phyloP scores from a whole-genome alignment of 2,888 invertebrate species.

The Sylvicola cinctus region DNA sequence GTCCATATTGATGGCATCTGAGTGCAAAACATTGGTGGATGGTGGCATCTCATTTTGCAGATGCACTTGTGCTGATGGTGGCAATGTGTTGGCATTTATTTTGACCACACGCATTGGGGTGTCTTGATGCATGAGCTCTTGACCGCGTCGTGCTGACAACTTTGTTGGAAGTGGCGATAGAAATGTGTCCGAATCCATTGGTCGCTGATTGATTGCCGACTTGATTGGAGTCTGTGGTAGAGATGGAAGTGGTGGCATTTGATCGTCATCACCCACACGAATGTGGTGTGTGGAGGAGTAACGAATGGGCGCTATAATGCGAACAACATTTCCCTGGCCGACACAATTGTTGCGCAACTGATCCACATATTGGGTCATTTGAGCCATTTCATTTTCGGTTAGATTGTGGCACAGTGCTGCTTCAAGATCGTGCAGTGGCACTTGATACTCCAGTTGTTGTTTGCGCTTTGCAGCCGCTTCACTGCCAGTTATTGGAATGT shows the following conservation, averaged over 20 bases:
- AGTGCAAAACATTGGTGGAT: no score
- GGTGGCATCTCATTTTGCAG: no score
- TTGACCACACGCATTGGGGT: slow-evolving; percentile 17
- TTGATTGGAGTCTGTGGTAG: slow-evolving; percentile 2
- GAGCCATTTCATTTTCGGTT: slow-evolving; percentile 28
- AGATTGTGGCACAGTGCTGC: slow-evolving; percentile 24
- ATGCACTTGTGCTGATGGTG: slow-evolving; percentile 16
- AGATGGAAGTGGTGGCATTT: not conserved
- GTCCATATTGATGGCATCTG: no score
- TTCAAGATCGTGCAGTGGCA: slow-evolving; percentile 68
- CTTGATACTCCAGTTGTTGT: slow-evolving; percentile 63
- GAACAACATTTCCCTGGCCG: slow-evolving; percentile 49
- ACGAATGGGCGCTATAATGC: slow-evolving; percentile 20
- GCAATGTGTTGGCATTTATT: slow-evolving; percentile 26
- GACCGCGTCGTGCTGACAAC: slow-evolving; percentile 14
- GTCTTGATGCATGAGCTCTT: slow-evolving; percentile 20
- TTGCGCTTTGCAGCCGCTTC: slow-evolving; percentile 58
- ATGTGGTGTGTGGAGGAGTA: not conserved
- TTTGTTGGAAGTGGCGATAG: slow-evolving; percentile 20
- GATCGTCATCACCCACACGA: not conserved
- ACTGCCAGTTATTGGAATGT: slow-evolving; percentile 63
- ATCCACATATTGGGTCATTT: slow-evolving; percentile 32
- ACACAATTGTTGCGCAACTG: slow-evolving; percentile 48
- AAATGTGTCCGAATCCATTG: slow-evolving; percentile 9
- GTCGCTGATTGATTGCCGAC: slow-evolving; percentile 2